Conservation (phyloP, 2,113 vertebrate species). For the Argyrosomus japonicus region DNA sequence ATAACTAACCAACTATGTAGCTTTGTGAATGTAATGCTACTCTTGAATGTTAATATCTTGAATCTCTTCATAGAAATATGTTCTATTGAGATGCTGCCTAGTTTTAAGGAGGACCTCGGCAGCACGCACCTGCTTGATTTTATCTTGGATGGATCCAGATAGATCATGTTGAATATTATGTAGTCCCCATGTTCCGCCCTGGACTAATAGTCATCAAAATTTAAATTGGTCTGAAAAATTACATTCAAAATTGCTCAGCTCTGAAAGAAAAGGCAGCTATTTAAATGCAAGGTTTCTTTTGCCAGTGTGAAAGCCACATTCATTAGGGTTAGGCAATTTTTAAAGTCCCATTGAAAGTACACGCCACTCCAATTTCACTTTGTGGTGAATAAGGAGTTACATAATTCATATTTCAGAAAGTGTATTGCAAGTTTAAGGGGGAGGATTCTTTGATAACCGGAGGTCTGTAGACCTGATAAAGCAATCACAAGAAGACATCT, state of each 20-base stretch:
- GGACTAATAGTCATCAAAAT: too few relatives aligned
- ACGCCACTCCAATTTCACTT: background rate
- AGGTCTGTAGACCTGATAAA: conserved; percentile 32
- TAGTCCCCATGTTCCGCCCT: background rate
- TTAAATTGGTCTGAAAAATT: background rate
- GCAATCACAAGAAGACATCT: conserved; percentile 27
- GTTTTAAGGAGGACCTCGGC: too few relatives aligned
- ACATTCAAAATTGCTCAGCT: background rate
- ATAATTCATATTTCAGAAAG: conserved; percentile 8
- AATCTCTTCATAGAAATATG: too few relatives aligned
- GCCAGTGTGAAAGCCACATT: background rate
- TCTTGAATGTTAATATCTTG: too few relatives aligned
- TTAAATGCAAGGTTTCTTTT: background rate
- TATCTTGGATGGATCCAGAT: too few relatives aligned
- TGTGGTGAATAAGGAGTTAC: background rate
- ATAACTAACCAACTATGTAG: too few relatives aligned
- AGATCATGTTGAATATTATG: background rate
- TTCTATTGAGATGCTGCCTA: too few relatives aligned
- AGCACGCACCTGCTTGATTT: too few relatives aligned
- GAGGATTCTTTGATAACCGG: conserved; percentile 12
- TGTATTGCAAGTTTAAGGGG: conserved; percentile 3
- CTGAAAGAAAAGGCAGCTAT: background rate
- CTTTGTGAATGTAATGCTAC: too few relatives aligned
- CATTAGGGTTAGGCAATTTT: background rate
- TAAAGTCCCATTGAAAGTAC: background rate